A percentile compares a stretch with the other conserved stretches of the same genome.
Evolutionary conservation across 2,888 invertebrate genomes (phyloP).

Genomic region (Peribatodes rhomboidaria): DNA sequence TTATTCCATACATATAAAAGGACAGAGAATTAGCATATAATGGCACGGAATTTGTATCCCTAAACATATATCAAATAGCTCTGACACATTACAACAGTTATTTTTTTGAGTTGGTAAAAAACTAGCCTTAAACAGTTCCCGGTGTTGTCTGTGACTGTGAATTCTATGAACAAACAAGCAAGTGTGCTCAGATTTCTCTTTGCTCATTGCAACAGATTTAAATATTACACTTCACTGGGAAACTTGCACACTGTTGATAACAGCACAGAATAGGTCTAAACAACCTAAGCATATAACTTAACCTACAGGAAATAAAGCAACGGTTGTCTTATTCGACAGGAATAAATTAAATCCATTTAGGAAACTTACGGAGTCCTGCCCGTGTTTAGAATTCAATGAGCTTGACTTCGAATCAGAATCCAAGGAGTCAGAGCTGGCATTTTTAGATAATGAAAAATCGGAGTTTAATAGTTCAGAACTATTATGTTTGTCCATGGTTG

Average conservation of each 20-base stretch:
- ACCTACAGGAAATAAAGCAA: constrained; percentile 70
- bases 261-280: neutral
- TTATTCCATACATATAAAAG: no score
- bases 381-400: constrained; percentile 94
- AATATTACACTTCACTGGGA: constrained; percentile 5
- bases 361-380: constrained; percentile 92
- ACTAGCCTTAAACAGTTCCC: constrained; percentile 73
- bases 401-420: constrained; percentile 95
- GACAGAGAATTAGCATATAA: no score
- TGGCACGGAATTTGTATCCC: no score
- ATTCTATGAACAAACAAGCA: constrained; percentile 78
- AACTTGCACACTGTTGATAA: neutral
- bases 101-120: constrained; percentile 24
- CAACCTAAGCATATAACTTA: constrained; percentile 43
- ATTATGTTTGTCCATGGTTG: constrained; percentile 88
- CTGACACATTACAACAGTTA: neutral
- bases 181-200: constrained; percentile 69
- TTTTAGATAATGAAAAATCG: constrained; percentile 89
- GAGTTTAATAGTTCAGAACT: constrained; percentile 89
- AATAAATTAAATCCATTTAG: constrained; percentile 63
- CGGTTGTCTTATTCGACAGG: constrained; percentile 51
- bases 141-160: constrained; percentile 68
- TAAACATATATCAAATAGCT: neutral
- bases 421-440: constrained; percentile 93
- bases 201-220: constrained; percentile 59